Evolutionary conservation across 2,797 vertebrate genomes (phyloP), one percentile per base, ranked within the genome.

Genomic region (Carapus acus): DNA sequence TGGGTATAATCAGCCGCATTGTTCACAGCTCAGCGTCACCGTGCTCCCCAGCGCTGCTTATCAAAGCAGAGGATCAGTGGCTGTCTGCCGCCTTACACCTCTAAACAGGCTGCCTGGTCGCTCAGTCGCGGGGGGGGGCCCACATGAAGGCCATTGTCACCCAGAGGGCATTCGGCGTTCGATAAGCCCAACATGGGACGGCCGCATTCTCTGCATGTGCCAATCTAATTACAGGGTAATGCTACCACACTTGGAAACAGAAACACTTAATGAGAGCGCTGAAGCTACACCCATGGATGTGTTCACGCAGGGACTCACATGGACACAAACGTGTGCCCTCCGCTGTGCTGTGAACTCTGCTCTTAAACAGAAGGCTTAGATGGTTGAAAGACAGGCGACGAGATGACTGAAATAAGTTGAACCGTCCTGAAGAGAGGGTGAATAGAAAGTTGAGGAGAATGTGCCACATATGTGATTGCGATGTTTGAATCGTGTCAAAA

Each of bases 151-250:
- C 77, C 68, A 63, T 57, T 73, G 76, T 80, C 76, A 68, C 74
- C 59, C 64, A 60, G 62, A 71, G 67, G 67, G 44, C 67, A 69
- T 58, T 36, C 45, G 1, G 53, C 2, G 38, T 55, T 40, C 55
- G 53, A 68, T 74, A 69, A 81, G 72, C 68, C 57, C 50, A 16
- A 22, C 50, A 43, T 46, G 58, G 47, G 34, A 70, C 43, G 43
- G 19, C 38, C 24, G 57, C 77, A 77, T 80, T 81, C 69, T 61
- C 58, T 17, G 45, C 64, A 75, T 57, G 71, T 72, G 76, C 67
- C 74, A 60, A 49, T 78, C 58, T 79, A 83, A 85, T 85, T 81
- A 73, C 55, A 62, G 62, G 39, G 71, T 74, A 78, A 82, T 54
- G 75, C 67, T 66, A 36, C 70, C 45, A 67, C 22, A 62, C 69